phyloP scores from a whole-genome alignment of 2,888 invertebrate genomes.

The Andrena minutula region DNA sequence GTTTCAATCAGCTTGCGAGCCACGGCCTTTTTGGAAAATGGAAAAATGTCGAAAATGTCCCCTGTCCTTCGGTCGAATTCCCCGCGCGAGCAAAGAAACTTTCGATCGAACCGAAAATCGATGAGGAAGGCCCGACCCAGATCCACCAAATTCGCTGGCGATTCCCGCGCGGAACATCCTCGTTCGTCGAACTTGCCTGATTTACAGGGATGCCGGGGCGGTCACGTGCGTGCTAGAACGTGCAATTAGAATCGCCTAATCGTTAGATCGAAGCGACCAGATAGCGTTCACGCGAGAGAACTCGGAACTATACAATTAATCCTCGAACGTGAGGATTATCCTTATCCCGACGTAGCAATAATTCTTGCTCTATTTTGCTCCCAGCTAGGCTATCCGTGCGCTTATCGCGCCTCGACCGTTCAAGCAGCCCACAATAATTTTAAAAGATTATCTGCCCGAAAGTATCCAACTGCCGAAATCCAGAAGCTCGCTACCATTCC shows the following conservation, averaged over 20 bases:
- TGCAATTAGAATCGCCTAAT: conserved; percentile 68
- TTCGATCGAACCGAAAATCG: neutral
- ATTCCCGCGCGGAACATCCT: neutral
- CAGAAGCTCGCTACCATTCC: neutral
- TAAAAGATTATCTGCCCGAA: conserved; percentile 42
- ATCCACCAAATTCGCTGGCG: neutral
- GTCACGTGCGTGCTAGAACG: conserved; percentile 57
- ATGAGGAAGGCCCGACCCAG: neutral
- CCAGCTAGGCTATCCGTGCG: neutral
- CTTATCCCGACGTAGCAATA: conserved; percentile 51
- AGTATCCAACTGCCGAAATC: neutral
- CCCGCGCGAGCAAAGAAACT: neutral
- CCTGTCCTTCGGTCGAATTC: too few species aligned
- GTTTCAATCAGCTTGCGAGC: too few species aligned
- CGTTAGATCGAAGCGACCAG: conserved; percentile 60
- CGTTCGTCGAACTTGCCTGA: conserved; percentile 47
- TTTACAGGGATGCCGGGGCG: conserved; percentile 13
- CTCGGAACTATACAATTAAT: conserved; percentile 72
- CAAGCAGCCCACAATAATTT: conserved; percentile 34
- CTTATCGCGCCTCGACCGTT: conserved; percentile 38
- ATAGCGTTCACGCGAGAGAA: conserved; percentile 69
- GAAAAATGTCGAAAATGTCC: too few species aligned
- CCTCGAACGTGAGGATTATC: conserved; percentile 63
- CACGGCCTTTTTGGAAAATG: too few species aligned
- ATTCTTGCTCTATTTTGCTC: conserved; percentile 59